Base-by-base conservation (phyloP, 2,113 vertebrate genomes). In the Corythaeola cristata region DNA sequence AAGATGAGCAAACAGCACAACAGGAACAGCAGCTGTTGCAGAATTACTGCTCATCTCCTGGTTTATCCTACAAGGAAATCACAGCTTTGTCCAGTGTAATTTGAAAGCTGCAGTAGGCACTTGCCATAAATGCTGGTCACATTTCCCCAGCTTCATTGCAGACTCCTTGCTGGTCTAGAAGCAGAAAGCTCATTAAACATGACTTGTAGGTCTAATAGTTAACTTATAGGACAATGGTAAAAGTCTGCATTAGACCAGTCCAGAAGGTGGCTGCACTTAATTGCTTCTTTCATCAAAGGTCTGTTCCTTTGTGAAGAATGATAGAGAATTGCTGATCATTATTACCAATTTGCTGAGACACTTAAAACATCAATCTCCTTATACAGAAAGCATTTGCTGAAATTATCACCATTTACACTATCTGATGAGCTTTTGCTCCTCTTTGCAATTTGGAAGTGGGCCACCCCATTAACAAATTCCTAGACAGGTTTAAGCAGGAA, bases 311-410 rank as follows among this genome's bases (percentile, higher is more conserved):
- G 80, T 86, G 89, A 96, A 94, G 63, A 85, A 93, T 71, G 49
- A 56, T 52, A 69, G 89, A 66, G 78, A 95, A 97, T 49, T 86
- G 72, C 92, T 76, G 50, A 93, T 95, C 73, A 87, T 91, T 91
- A 95, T 68, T 90, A 92, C 75, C 84, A 92, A 90, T 96, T 96
- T 94, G 90, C 75, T 32, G 49, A 93, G 92, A 94, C 68, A 86
- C 90, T 94, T 96, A 85, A 93, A 97, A 80, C 66, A 96, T 96
- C 93, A 68, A 55, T 88, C 89, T 93, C 86, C 81, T 85, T 35
- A 87, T 45, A 91, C 12, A 64, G 66, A 92, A 90, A 76, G 69
- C 55, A 62, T 93, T 90, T 84, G 76, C 66, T 93, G 93, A 95
- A 96, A 93, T 97, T 91, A 94, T 80, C 66, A 63, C 89, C 59